Conservation (phyloP, 2,113 vertebrate species). For the Lethenteron reissneri region DNA sequence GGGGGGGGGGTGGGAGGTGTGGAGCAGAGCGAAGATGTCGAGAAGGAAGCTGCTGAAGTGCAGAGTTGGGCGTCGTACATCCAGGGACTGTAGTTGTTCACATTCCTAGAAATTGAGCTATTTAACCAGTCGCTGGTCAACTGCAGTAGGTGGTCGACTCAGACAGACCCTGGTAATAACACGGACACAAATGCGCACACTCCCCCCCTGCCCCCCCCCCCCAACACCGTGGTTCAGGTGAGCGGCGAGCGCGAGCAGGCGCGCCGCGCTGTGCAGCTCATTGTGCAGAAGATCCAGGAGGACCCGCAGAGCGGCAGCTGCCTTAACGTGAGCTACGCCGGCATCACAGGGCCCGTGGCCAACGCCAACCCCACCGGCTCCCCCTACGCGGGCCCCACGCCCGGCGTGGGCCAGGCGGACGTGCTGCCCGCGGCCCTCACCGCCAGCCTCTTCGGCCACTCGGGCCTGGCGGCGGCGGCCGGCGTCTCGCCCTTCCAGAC, state of each 20-base stretch:
- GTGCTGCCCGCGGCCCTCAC: slow-evolving; percentile 35
- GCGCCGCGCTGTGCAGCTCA: slow-evolving; percentile 3
- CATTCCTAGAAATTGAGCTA: no score
- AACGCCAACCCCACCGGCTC: slow-evolving; percentile 2
- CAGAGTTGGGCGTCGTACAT: no score
- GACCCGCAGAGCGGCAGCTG: slow-evolving; percentile 2
- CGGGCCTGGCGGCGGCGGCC: slow-evolving; percentile 31
- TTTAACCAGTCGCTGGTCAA: no score
- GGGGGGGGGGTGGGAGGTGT: no score
- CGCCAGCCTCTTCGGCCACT: slow-evolving; percentile 45
- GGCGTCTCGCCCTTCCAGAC: slow-evolving; percentile 46
- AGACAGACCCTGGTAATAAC: no score
- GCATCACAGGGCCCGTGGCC: neutral
- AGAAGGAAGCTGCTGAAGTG: no score
- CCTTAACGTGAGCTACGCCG: slow-evolving; percentile 1
- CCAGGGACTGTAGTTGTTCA: no score
- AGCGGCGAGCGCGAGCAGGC: slow-evolving; percentile 1
- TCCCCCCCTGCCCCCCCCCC: neutral
- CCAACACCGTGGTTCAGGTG: neutral
- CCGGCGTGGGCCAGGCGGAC: slow-evolving; percentile 26
- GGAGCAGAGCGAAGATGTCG: no score
- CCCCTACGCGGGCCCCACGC: neutral
- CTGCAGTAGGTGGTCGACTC: no score
- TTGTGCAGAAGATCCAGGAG: neutral
- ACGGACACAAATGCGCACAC: no score